phyloP scores from a whole-genome alignment of 2,797 vertebrate genomes.

The Rallus crepitans region DNA sequence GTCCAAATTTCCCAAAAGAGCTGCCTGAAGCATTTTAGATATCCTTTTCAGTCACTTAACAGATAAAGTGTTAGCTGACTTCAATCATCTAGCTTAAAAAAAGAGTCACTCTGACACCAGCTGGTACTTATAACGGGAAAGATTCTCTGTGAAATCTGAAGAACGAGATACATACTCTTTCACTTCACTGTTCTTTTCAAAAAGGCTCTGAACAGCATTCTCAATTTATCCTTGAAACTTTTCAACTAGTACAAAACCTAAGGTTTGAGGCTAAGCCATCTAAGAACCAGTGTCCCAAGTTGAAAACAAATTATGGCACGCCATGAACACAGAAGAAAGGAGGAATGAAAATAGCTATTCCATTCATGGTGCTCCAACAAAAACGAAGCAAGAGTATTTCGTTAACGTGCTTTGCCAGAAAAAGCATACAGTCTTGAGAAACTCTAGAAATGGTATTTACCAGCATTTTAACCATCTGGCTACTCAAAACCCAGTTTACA shows the following conservation, averaged over 20 bases:
- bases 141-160: background rate
- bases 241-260: background rate
- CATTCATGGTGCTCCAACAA: background rate
- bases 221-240: background rate
- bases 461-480: background rate
- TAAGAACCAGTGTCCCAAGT: background rate
- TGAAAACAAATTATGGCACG: background rate
- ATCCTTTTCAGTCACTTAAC: background rate
- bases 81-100: background rate
- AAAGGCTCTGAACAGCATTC: background rate
- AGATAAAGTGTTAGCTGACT: background rate
- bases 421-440: background rate
- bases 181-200: background rate
- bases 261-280: background rate
- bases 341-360: background rate
- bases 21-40: background rate
- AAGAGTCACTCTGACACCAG: background rate
- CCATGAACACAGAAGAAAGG: background rate
- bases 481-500: background rate
- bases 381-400: background rate
- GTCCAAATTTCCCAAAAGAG: background rate
- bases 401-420: background rate
- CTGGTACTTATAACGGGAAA: background rate
- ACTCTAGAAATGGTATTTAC: background rate
- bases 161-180: background rate